Base-by-base conservation (phyloP, 2,888 invertebrate genomes). In the Malthinus seriepunctatus region DNA sequence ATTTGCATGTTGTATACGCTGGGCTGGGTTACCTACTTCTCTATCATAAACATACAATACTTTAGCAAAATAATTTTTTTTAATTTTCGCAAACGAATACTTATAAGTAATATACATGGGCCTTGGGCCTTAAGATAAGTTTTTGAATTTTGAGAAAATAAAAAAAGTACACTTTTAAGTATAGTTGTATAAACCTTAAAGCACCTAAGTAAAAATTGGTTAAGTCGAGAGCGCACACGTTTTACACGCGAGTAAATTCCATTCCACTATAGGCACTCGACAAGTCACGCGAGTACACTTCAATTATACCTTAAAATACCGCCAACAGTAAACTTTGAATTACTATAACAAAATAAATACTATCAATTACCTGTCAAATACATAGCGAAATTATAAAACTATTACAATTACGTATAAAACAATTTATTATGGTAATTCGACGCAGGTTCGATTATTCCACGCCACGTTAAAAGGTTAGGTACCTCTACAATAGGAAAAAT, bases 191-290 rank as follows among this genome's bases (percentile, higher is more conserved):
- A 39, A 38, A 32, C 15, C 54, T 37, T 48, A 38, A 38, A 55
- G 48, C 42, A 14, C 31, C 50, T 2, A 54, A 42, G 51, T 37
- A 32, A 51, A 51, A 46, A 51, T 48, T 51, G 56, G 56, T 38
- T 15, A 46, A 59, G 45, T n/a, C 38, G 34, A 39, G 46, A 10
- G 45, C 54, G 63, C 65, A 61, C 67, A 67, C 67, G 67, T 61
- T 63, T 56, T 63, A 56, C 67, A 67, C 67, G 67, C 67, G 65
- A 67, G 56, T 65, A 53, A 63, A 66, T 64, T 65, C 62, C 63
- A 53, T 52, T 52, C 50, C 52, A 57, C n/a, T n/a, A n/a, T 23
- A 23, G 23, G 60, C 57, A 56, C 56, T 54, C 38, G 55, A 56
- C 49, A 44, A 60, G 63, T 63, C 63, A 63, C 63, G 63, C 63